phyloP scores from a whole-genome alignment of 2,797 vertebrate genomes.

The Tangara arthus region DNA sequence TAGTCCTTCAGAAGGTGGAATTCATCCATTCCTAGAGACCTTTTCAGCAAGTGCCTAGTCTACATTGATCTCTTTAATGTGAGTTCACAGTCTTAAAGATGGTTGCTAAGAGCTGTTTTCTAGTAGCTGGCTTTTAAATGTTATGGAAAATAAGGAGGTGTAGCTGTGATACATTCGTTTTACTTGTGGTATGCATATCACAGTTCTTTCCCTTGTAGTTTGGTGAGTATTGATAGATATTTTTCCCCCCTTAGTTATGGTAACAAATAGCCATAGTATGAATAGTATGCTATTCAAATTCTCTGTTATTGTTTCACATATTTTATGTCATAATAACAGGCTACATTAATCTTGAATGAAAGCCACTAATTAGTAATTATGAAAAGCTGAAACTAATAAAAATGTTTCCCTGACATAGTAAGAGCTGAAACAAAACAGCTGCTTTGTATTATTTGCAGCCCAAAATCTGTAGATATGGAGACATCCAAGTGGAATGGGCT shows the following conservation, averaged over 20 bases:
- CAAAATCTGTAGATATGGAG: neutral
- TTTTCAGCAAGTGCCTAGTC: neutral
- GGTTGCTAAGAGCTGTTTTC: neutral
- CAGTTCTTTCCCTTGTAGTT: neutral
- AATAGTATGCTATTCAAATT: neutral
- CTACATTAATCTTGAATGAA: neutral
- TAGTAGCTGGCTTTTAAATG: neutral
- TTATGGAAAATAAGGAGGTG: neutral
- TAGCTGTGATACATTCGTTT: neutral
- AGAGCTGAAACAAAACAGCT: neutral
- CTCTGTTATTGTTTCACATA: neutral
- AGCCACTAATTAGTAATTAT: neutral
- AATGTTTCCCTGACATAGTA: neutral
- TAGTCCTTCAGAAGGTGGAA: neutral
- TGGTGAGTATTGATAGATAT: slow-evolving; percentile 10
- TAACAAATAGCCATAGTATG: neutral
- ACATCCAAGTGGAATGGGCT: neutral
- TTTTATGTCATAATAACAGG: neutral
- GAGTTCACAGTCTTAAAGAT: neutral
- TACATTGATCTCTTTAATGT: neutral
- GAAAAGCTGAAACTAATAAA: neutral
- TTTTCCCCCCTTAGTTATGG: neutral
- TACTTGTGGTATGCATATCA: neutral
- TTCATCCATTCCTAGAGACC: neutral
- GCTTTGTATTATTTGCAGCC: neutral